phyloP scores from a whole-genome alignment of 2,888 invertebrate species.

The Noctua janthina region DNA sequence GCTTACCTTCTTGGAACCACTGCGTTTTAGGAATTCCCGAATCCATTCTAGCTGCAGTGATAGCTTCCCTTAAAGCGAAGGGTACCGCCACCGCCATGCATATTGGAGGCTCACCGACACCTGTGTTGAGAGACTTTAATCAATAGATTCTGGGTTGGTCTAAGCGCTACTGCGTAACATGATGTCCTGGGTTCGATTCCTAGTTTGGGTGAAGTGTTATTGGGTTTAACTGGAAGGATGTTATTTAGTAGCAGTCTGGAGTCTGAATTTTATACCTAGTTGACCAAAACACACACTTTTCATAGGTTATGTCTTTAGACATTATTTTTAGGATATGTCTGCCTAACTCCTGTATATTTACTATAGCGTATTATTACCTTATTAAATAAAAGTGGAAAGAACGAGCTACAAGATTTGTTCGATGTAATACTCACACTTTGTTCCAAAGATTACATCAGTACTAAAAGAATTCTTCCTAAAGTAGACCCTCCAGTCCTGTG shows the following conservation, averaged over 20 bases:
- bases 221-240: not conserved
- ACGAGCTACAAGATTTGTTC: not conserved
- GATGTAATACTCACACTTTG: constrained; percentile 89
- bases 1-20: constrained; percentile 91
- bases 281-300: too few species aligned
- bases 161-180: not conserved
- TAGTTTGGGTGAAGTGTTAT: not conserved
- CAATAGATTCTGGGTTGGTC: not conserved
- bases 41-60: constrained; percentile 91
- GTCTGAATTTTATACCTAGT: not conserved
- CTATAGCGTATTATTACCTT: not conserved
- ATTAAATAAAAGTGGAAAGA: not conserved
- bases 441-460: constrained; percentile 90
- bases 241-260: not conserved
- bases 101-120: constrained; percentile 87
- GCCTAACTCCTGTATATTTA: not conserved
- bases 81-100: constrained; percentile 85
- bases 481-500: constrained; percentile 92
- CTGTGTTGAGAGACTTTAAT: constrained; percentile 71
- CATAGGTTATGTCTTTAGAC: too few species aligned
- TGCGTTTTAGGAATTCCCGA: constrained; percentile 85
- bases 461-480: constrained; percentile 92
- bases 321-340: not conserved
- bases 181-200: not conserved
- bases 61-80: constrained; percentile 91